Conservation (phyloP, 2,888 invertebrate species). For the Tipula vernalis region DNA sequence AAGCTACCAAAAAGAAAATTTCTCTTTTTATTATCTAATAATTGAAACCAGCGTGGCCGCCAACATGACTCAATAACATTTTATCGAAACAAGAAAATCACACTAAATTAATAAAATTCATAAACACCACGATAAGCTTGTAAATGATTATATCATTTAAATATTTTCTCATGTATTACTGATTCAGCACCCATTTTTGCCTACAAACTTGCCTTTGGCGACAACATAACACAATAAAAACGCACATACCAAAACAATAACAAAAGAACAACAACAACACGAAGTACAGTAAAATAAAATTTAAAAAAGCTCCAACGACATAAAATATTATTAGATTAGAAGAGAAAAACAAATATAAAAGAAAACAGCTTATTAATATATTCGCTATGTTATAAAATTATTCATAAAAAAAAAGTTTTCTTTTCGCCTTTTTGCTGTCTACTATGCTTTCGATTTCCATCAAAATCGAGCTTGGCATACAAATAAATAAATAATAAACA, state of each 20-base stretch:
- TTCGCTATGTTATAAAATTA: not conserved
- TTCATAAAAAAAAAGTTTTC: not conserved
- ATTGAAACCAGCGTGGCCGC: not conserved
- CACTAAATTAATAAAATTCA: not conserved
- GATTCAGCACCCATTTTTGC: not conserved
- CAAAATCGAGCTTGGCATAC: not conserved
- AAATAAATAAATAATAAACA: not conserved
- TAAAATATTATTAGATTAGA: not conserved
- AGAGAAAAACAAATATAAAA: not conserved
- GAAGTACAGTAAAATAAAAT: not conserved
- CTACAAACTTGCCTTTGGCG: not conserved
- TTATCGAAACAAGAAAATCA: not conserved
- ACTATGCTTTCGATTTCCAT: not conserved
- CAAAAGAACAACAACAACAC: not conserved
- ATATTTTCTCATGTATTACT: not conserved
- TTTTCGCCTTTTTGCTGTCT: not conserved
- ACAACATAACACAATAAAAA: not conserved
- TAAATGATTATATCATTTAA: not conserved
- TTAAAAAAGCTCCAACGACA: not conserved
- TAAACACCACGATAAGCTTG: not conserved
- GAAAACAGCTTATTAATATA: not conserved
- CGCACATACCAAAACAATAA: not conserved
- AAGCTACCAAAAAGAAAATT: not conserved
- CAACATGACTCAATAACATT: not conserved
- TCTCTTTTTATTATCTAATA: not conserved